A percentile compares a stretch with the other conserved stretches of the same genome.
These are phyloP conservation scores for Sebastolobus altivelis DNA, from an alignment of 2,797 vertebrate genomes.

Conservation along the genomic window DNA sequence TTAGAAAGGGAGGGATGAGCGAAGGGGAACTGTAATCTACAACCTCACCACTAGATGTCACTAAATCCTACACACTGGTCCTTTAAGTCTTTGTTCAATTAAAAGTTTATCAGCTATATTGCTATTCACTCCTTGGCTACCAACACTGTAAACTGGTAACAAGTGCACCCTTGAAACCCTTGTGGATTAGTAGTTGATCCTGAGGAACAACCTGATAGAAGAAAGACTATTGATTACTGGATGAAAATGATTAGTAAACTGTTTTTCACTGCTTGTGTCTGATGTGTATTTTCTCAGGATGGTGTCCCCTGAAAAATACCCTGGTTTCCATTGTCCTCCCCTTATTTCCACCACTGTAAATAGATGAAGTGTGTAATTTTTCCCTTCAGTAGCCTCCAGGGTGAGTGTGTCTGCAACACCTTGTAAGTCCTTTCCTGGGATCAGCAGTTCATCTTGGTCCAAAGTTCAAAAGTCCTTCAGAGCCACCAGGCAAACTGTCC, in stretches of 20 bases:
- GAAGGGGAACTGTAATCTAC: neutral
- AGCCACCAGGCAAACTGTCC: conserved; percentile 23
- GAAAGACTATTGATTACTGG: neutral
- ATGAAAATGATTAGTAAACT: neutral
- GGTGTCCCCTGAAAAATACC: neutral
- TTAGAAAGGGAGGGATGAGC: neutral
- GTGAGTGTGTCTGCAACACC: conserved; percentile 9
- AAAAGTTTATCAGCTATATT: neutral
- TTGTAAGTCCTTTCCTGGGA: conserved; percentile 17
- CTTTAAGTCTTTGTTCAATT: neutral
- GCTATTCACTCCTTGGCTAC: neutral
- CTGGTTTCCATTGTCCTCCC: neutral
- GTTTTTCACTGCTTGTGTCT: neutral
- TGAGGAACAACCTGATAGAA: neutral
- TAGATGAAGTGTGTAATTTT: neutral
- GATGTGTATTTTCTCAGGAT: neutral
- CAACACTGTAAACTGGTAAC: conserved; percentile 45
- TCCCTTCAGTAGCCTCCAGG: neutral
- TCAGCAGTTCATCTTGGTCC: conserved; percentile 26
- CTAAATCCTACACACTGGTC: neutral
- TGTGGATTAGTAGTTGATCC: neutral
- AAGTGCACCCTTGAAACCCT: neutral
- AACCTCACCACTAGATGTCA: neutral
- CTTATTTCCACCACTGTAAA: neutral
- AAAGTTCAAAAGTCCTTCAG: conserved; percentile 37